Evolutionary conservation across 2,797 vertebrate species (phyloP).

Genomic region (Gymnopithys bicolor): DNA sequence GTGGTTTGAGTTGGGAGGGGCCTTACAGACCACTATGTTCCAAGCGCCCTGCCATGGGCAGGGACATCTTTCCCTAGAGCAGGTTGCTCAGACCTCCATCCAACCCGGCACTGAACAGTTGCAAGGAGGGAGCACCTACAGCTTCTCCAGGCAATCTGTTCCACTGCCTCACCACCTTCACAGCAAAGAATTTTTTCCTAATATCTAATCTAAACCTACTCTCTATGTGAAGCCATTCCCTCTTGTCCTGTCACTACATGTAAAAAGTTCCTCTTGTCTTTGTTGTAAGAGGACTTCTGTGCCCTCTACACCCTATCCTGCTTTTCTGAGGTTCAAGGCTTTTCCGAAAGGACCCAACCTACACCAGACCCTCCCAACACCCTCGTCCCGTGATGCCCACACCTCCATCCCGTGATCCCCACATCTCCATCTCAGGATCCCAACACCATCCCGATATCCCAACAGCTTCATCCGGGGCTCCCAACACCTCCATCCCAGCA

Average conservation of each 20-base stretch:
- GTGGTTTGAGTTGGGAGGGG: neutral
- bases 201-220: neutral
- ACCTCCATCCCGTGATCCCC: too few species aligned
- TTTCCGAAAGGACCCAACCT: accelerated
- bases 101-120: neutral
- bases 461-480: neutral
- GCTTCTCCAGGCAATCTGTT: neutral
- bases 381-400: too few species aligned
- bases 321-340: neutral
- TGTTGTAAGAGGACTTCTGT: neutral
- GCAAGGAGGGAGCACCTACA: neutral
- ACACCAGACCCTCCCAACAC: neutral
- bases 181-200: neutral
- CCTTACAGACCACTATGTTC: neutral
- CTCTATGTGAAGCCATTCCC: neutral
- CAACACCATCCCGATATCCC: too few species aligned
- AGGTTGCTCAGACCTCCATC: neutral
- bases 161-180: neutral
- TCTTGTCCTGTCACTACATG: too few species aligned
- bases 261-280: too few species aligned
- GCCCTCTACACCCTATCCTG: accelerated
- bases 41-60: neutral
- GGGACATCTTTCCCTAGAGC: too few species aligned
- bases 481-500: too few species aligned
- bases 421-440: too few species aligned